phyloP scores from a whole-genome alignment of 2,888 invertebrate genomes.

The Monoplex corrugatus region DNA sequence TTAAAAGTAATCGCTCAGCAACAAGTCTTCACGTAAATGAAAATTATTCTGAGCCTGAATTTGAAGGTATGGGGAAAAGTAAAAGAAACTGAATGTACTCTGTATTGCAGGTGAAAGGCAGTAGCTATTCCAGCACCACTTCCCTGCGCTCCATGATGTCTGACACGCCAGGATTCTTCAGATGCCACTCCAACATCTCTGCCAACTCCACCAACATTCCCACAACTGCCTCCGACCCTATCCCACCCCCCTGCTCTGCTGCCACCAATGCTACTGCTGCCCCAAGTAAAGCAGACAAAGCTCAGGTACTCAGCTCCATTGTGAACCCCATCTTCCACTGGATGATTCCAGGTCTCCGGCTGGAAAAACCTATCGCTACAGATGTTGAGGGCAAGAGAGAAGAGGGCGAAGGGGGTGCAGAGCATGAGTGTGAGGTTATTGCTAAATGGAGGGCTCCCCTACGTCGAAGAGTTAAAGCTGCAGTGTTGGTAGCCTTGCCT shows the following conservation, averaged over 20 bases:
- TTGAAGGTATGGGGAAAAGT: neutral
- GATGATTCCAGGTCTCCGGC: conserved; percentile 7
- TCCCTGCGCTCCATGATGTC: conserved; percentile 29
- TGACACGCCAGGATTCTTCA: conserved; percentile 26
- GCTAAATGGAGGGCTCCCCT: neutral
- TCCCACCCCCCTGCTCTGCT: too few relatives aligned
- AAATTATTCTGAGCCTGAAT: too few relatives aligned
- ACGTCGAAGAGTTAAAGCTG: conserved; percentile 21
- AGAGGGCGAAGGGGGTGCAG: neutral
- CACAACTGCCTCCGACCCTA: too few relatives aligned
- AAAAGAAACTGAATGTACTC: neutral
- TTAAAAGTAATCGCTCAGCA: too few relatives aligned
- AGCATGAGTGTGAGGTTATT: neutral
- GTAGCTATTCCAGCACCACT: conserved; percentile 5
- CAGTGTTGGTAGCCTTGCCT: conserved; percentile 32
- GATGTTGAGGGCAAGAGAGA: neutral
- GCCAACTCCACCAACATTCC: conserved; percentile 6
- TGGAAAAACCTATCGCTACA: neutral
- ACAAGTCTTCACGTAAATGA: too few relatives aligned
- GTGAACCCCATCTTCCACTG: conserved; percentile 16
- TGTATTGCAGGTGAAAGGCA: neutral
- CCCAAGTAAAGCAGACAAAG: neutral
- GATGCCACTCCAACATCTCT: conserved; percentile 21
- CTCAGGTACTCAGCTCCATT: conserved; percentile 1
- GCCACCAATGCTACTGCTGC: too few relatives aligned